Base-by-base conservation (phyloP, 2,797 vertebrate species). In the Mastacembelus armatus region DNA sequence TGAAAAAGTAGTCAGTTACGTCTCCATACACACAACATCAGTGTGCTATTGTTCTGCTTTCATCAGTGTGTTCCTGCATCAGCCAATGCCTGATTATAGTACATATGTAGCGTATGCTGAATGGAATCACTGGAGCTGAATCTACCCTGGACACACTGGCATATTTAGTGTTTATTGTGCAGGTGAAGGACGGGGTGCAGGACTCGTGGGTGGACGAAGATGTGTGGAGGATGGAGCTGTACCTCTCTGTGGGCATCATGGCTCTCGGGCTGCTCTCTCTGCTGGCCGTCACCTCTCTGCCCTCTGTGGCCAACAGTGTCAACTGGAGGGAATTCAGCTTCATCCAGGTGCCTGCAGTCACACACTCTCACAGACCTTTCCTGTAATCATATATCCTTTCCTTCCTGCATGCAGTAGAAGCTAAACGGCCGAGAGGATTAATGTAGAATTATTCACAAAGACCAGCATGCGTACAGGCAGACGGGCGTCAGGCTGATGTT, bases 311-410 rank as follows among this genome's bases (percentile, higher is more conserved):
- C 36, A 95, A 94, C 84, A 86, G 93, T 2, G 91, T 99, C 81
- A 99, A 95, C 93, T 99, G 98, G 98, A 95, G 94, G 75, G 98
- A 99, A 91, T 99, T 99, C 92, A 96, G 87, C 88, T 99, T 97
- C 50, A 64, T 99, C 70, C 98, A 99, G 95, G 98, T 89, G 65
- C 0, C 3, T 14, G 18, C 14, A 18, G 1, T 5, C 39, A 33
- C 24, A 40, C 43, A 24, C 30, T 43, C 1, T 24, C 48, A 21
- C 30, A 51, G 15, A 30, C 2, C 19, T 59, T 38, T 44, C 14
- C 10, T 15, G 19, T 51, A 14, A 60, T 30, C 29, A 69, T 18
- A 19, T 2, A 2, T 30, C 43, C 24, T 35, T 3, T 44, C 48
- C 15, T 22, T 32, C 35, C 15, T 33, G 14, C 22, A 48, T 39